Evolutionary conservation across 2,888 invertebrate genomes (phyloP), one percentile per base, ranked within the genome.

Genomic region (Elgonia sp.): DNA sequence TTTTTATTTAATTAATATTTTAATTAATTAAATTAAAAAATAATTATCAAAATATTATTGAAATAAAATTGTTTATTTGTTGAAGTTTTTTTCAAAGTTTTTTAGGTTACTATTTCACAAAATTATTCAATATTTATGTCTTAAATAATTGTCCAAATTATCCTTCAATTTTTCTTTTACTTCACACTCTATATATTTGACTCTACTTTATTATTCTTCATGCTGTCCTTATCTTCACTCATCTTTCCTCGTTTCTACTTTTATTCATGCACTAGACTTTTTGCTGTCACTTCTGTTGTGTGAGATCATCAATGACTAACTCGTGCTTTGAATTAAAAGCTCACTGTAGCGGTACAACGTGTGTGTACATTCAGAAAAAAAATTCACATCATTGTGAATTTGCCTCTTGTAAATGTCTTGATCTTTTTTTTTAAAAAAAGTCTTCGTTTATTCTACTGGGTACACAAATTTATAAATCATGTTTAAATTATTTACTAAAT

Each of bases 321-420:
- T 69, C 69, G 46, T 46, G 46, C 50, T 9, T 69, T 50, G 69
- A 69, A 69, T 69, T 46, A 50, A 69, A 69, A 69, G 50, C 21
- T 69, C 50, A n/a, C 37, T 46, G 29, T 21, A n/a, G 29, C 8
- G 29, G 37, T 57, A 21, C 37, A n/a, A 40, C 9, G 21, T 40
- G 18, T 63, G 18, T 37, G 62, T 37, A 37, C 16, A 62, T 16
- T 62, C 18, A 62, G 37, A 37, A 37, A 16, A n/a, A 29, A 62
- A 62, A 9, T 62, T 37, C 37, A 14, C 20, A 18, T 29, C 62
- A 37, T 37, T 62, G 29, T 65, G 65, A 69, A 69, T 29, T 50
- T 50, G 69, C 29, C n/a, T 29, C n/a, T 70, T 37, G 10, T 70
- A 70, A 50, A 72, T 55, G 37, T 18, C 20, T 55, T 72, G 42